Conservation (phyloP, 2,113 vertebrate species). For the Urocitellus parryii region DNA sequence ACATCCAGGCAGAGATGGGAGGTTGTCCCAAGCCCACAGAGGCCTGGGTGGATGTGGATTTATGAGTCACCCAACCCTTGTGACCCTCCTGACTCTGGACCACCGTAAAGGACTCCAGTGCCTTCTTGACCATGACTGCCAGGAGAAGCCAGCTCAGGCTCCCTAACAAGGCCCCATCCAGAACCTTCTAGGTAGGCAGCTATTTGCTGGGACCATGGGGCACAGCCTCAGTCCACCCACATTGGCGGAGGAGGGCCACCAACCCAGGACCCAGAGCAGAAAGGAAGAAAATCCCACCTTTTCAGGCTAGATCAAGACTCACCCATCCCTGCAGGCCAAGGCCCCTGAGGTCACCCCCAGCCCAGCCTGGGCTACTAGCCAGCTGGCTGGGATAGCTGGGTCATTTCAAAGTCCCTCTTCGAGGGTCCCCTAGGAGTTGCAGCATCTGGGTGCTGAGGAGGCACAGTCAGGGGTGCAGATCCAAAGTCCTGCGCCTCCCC, state of each 20-base stretch:
- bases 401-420: no score
- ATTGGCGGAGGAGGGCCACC: background rate
- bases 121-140: background rate
- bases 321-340: no score
- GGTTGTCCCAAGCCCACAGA: background rate
- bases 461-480: no score
- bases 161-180: background rate
- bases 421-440: no score
- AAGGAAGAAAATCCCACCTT: background rate
- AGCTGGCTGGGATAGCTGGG: background rate
- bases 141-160: background rate
- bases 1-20: background rate
- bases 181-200: background rate
- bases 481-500: no score
- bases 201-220: background rate
- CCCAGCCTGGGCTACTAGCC: background rate
- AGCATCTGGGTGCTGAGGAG: background rate
- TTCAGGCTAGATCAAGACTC: background rate
- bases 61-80: background rate
- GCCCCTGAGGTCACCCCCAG: background rate
- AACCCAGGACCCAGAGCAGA: background rate
- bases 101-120: no score
- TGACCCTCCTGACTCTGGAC: background rate
- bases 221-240: background rate
- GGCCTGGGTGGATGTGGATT: background rate